Percentiles rank a stretch among this genome's conserved stretches.
Evolutionary conservation across 1,140 invertebrate species (phyloP).

Genomic region (Muscidifurax raptorellus): DNA sequence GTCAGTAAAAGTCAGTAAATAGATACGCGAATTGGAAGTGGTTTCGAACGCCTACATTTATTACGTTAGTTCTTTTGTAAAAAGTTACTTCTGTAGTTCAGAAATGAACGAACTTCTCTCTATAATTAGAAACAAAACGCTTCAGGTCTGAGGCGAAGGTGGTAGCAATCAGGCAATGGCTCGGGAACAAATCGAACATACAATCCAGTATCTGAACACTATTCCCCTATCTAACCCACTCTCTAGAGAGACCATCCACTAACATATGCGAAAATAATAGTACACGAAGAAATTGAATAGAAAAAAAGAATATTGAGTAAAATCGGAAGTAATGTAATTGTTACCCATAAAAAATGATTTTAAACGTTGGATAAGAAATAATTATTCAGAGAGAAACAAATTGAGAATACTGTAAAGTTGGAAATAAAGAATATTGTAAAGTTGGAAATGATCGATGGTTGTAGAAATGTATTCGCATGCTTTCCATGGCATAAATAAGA

Average conservation of each 20-base stretch:
- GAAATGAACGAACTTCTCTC: constrained; percentile 77
- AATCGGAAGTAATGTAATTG: too few species aligned
- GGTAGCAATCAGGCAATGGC: constrained; percentile 86
- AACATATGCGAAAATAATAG: constrained; percentile 71
- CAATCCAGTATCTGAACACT: constrained; percentile 81
- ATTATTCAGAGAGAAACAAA: too few species aligned
- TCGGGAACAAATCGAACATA: constrained; percentile 81
- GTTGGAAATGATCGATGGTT: constrained; percentile 48
- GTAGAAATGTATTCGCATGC: neutral
- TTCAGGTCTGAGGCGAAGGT: constrained; percentile 91
- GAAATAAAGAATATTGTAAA: constrained; percentile 46
- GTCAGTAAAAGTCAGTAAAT: too few species aligned
- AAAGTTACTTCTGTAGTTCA: too few species aligned
- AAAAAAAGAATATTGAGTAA: too few species aligned
- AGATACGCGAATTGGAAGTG: too few species aligned
- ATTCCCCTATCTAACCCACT: constrained; percentile 85
- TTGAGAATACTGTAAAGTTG: too few species aligned
- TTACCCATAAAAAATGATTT: too few species aligned
- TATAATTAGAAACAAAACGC: constrained; percentile 88
- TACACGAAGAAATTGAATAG: too few species aligned
- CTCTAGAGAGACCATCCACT: constrained; percentile 84
- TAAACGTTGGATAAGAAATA: too few species aligned
- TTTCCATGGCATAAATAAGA: constrained; percentile 48
- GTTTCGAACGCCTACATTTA: too few species aligned
- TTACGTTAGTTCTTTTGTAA: too few species aligned